These are phyloP conservation scores for Corythucha ciliata DNA, from an alignment of 2,888 invertebrate species.

Conservation along the genomic window DNA sequence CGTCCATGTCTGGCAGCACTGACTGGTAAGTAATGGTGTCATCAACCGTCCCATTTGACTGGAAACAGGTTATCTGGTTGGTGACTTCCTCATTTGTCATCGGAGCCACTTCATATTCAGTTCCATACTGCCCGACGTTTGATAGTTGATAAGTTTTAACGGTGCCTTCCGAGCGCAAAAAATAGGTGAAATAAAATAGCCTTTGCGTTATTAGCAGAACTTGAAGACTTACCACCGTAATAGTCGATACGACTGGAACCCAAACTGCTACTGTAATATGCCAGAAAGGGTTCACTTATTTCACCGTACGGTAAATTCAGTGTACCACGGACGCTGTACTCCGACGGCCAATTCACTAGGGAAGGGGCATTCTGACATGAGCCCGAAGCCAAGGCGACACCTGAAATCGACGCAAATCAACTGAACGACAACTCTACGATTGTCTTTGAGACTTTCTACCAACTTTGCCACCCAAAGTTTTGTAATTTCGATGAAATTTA, in stretches of 20 bases:
- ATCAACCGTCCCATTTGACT: conserved; percentile 65
- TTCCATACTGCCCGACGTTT: conserved; percentile 54
- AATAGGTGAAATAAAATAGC: too few species aligned
- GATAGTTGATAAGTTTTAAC: conserved; percentile 82
- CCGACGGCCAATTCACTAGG: conserved; percentile 64
- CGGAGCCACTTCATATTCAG: conserved; percentile 73
- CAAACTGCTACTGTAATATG: conserved; percentile 69
- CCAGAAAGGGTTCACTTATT: conserved; percentile 80
- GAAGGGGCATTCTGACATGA: too few species aligned
- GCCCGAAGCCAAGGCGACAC: too few species aligned
- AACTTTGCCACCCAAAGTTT: too few species aligned
- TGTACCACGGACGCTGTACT: conserved; percentile 66
- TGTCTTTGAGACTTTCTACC: too few species aligned
- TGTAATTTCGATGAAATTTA: too few species aligned
- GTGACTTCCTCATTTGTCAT: conserved; percentile 63
- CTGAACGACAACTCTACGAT: too few species aligned
- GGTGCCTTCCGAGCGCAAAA: too few species aligned
- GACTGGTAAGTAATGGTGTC: conserved; percentile 57
- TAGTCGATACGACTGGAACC: conserved; percentile 84
- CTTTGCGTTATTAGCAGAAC: too few species aligned
- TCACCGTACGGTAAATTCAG: conserved; percentile 89
- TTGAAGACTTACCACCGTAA: too few species aligned
- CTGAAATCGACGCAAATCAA: too few species aligned
- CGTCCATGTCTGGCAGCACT: conserved; percentile 69
- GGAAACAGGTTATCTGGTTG: conserved; percentile 70